Evolutionary conservation across 2,888 invertebrate genomes (phyloP).

Genomic region (Heliconius hortense): DNA sequence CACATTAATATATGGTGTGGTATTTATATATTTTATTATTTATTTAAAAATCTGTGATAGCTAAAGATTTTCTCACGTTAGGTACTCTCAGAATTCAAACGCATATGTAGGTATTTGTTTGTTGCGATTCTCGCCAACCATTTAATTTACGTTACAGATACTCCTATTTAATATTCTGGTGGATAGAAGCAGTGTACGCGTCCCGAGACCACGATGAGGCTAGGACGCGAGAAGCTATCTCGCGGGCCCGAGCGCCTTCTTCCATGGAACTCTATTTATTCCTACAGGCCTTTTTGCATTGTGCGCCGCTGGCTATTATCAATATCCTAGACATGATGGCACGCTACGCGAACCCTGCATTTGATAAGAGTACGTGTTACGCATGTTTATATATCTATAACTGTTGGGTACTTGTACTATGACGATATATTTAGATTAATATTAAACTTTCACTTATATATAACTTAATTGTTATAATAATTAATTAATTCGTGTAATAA

Average conservation of each 20-base stretch:
- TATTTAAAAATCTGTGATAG: not conserved
- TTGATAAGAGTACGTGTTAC: slow-evolving; percentile 83
- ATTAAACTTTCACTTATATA: not conserved
- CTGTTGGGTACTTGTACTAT: not conserved
- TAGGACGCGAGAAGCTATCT: slow-evolving; percentile 82
- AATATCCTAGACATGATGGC: slow-evolving; percentile 82
- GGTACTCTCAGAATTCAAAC: slow-evolving; percentile 2
- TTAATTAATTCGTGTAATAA: not conserved
- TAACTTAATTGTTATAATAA: not conserved
- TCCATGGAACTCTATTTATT: slow-evolving; percentile 89
- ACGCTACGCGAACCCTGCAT: slow-evolving; percentile 78
- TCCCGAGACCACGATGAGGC: slow-evolving; percentile 77
- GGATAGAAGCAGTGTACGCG: slow-evolving; percentile 86
- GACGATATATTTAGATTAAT: not conserved
- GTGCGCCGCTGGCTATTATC: slow-evolving; percentile 86
- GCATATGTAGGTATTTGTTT: slow-evolving; percentile 14
- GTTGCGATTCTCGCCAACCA: slow-evolving; percentile 12
- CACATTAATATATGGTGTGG: not conserved
- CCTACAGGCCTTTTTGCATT: slow-evolving; percentile 89
- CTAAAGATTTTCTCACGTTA: slow-evolving; percentile 1
- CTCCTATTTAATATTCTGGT: slow-evolving; percentile 88
- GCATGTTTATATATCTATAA: slow-evolving; percentile 18
- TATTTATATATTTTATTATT: not conserved
- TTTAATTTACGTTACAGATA: slow-evolving; percentile 74
- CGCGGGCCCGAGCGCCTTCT: slow-evolving; percentile 83